A percentile compares a stretch with the other conserved stretches of the same genome.
phyloP scores from a whole-genome alignment of 2,113 vertebrate genomes.

The Oostethus manadensis region DNA sequence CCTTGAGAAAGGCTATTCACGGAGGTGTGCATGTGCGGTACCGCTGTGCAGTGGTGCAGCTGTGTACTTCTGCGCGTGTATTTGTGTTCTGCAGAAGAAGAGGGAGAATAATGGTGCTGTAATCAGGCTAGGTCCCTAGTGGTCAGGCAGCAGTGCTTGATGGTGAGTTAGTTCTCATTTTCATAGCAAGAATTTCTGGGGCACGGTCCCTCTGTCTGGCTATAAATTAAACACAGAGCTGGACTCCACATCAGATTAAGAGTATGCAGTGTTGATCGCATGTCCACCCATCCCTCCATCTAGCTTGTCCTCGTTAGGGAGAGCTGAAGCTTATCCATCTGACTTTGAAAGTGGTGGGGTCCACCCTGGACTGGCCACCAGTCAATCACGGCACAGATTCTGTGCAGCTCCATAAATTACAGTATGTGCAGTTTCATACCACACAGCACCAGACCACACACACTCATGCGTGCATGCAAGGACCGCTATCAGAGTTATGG shows the following conservation, averaged over 20 bases:
- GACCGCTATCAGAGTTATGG: too few species aligned
- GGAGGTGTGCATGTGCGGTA: conserved; percentile 35
- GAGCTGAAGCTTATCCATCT: too few species aligned
- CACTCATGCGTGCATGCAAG: too few species aligned
- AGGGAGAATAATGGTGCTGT: conserved; percentile 52
- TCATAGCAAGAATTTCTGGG: conserved; percentile 55
- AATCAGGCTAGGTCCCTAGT: conserved; percentile 61
- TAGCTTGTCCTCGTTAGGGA: too few species aligned
- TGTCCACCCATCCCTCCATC: too few species aligned
- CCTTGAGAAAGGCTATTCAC: conserved; percentile 41
- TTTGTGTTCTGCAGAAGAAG: conserved; percentile 32
- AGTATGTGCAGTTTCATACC: too few species aligned
- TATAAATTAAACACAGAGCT: conserved; percentile 18
- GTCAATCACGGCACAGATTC: too few species aligned
- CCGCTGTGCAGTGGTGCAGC: conserved; percentile 22
- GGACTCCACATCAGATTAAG: not conserved
- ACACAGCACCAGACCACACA: too few species aligned
- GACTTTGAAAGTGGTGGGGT: too few species aligned
- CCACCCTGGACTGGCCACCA: too few species aligned
- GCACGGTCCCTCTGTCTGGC: conserved; percentile 36
- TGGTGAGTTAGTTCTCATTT: conserved; percentile 44
- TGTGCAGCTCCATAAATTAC: too few species aligned
- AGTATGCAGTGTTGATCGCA: too few species aligned
- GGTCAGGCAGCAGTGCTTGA: conserved; percentile 49
- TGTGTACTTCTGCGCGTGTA: conserved; percentile 13